These are phyloP conservation scores for Tenualosa ilisha DNA, from an alignment of 2,797 vertebrate species.

Conservation along the genomic window DNA sequence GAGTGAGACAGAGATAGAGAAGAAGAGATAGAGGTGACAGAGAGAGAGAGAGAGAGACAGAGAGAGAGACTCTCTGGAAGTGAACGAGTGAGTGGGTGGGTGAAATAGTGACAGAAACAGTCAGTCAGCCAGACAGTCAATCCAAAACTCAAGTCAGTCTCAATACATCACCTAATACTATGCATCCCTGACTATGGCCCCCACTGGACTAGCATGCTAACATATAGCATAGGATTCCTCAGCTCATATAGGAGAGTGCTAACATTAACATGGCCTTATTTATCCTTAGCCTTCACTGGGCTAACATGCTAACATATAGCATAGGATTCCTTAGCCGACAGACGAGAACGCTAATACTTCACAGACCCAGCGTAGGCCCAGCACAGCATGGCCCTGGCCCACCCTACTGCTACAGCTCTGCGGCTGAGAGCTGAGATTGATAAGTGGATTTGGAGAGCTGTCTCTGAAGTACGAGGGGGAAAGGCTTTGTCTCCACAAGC, in stretches of 20 bases:
- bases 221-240: background rate
- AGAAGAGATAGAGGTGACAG: background rate
- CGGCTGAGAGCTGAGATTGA: constrained; percentile 64
- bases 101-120: constrained; percentile 11
- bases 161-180: background rate
- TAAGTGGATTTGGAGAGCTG: constrained; percentile 69
- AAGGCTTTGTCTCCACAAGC: constrained; percentile 66
- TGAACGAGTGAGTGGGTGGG: background rate
- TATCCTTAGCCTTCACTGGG: background rate
- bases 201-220: background rate
- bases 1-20: background rate
- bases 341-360: background rate
- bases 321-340: background rate
- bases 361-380: background rate
- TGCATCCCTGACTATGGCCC: background rate
- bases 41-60: background rate
- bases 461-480: constrained; percentile 66
- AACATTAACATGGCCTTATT: background rate
- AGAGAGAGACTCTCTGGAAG: background rate
- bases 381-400: constrained; percentile 11
- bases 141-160: background rate
- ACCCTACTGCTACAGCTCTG: constrained; percentile 61
- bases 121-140: background rate
- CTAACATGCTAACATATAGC: background rate
- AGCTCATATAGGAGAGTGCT: background rate